Percentiles rank a stretch among this genome's conserved stretches.
Evolutionary conservation across 2,888 invertebrate genomes (phyloP).

Genomic region (Hipparchia semele): DNA sequence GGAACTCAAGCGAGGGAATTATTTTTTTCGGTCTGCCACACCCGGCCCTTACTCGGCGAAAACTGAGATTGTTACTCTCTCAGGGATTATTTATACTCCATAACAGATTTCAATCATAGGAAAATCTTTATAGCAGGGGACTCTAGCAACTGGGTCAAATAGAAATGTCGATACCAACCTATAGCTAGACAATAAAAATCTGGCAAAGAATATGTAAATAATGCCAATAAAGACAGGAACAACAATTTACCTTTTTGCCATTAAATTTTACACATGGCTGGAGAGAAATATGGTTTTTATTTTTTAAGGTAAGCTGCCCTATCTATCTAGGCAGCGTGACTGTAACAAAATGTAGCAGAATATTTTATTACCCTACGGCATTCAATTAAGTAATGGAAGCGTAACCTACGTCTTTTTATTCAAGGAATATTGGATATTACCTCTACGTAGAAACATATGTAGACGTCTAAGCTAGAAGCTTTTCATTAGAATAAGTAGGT

Average conservation of each 20-base stretch:
- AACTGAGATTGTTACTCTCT: slow-evolving; percentile 65
- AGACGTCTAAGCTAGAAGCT: neutral
- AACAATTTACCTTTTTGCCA: neutral
- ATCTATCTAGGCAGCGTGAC: no score
- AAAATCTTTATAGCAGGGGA: slow-evolving; percentile 8
- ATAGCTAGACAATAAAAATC: neutral
- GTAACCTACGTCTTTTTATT: neutral
- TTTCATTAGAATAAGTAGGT: slow-evolving; percentile 6
- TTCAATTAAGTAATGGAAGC: slow-evolving; percentile 13
- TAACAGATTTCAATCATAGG: slow-evolving; percentile 25
- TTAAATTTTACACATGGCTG: no score
- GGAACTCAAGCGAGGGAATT: slow-evolving; percentile 79
- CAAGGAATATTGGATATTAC: neutral
- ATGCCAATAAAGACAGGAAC: neutral
- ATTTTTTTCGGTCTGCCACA: slow-evolving; percentile 83
- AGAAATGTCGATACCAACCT: neutral
- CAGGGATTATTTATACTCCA: slow-evolving; percentile 50
- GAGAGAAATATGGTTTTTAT: no score
- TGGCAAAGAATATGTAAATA: neutral
- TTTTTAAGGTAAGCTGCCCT: no score
- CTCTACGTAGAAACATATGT: neutral
- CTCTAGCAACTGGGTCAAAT: slow-evolving; percentile 23
- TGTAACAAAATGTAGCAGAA: neutral
- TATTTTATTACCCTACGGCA: slow-evolving; percentile 3
- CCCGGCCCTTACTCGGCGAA: slow-evolving; percentile 79